Percentiles rank a stretch among this genome's conserved stretches.
phyloP scores from a whole-genome alignment of 2,888 invertebrate species.

The Cantharis rustica region DNA sequence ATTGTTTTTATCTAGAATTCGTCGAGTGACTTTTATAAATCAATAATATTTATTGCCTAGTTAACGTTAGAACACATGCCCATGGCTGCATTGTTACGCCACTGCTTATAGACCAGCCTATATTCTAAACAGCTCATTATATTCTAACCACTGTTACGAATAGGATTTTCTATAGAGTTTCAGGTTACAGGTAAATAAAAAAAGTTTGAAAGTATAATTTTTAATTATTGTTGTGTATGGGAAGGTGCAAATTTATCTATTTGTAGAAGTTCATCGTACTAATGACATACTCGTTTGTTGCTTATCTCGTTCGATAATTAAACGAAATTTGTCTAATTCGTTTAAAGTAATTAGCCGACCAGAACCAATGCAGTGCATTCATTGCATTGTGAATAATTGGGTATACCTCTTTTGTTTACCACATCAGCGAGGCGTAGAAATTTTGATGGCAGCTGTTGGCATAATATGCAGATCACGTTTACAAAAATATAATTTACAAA shows the following conservation, averaged over 20 bases:
- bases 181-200: not conserved
- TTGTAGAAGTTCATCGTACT: not conserved
- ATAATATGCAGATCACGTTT: not conserved
- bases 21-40: too few relatives aligned
- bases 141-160: not conserved
- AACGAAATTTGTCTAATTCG: not conserved
- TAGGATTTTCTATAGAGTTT: not conserved
- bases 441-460: not conserved
- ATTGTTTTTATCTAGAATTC: too few relatives aligned
- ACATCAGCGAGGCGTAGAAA: not conserved
- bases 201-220: not conserved
- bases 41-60: too few relatives aligned
- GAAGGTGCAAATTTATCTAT: not conserved
- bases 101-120: too few relatives aligned
- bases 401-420: not conserved
- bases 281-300: not conserved
- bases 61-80: too few relatives aligned
- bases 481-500: not conserved
- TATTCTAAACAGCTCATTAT: not conserved
- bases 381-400: not conserved
- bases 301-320: not conserved
- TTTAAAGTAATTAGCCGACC: not conserved
- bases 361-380: not conserved
- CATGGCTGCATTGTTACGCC: too few relatives aligned
- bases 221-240: not conserved